phyloP scores from a whole-genome alignment of 2,888 invertebrate species.

The Amphiduros pacificus region DNA sequence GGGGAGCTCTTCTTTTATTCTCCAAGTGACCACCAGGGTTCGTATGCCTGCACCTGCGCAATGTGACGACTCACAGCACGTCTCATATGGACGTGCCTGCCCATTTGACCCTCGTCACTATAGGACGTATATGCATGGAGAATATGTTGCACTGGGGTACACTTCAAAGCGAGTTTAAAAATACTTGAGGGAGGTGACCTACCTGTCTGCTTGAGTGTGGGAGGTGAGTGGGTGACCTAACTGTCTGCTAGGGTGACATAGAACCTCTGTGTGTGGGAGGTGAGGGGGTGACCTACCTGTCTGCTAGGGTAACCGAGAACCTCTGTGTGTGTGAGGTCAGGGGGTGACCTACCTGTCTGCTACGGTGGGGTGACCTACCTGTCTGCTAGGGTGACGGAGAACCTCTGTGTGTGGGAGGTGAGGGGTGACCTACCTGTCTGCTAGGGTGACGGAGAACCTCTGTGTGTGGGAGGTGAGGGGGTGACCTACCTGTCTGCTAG shows the following conservation, averaged over 20 bases:
- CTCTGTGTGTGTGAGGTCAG: no score
- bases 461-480: conserved; percentile 46
- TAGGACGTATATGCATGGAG: no score
- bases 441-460: conserved; percentile 42
- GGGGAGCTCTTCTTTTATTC: no score
- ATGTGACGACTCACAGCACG: no score
- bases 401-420: conserved; percentile 45
- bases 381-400: conserved; percentile 44
- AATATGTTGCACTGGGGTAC: no score
- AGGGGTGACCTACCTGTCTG: conserved; percentile 45
- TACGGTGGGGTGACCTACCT: conserved; percentile 41
- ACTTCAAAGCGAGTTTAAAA: no score
- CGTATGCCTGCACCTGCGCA: no score
- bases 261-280: no score
- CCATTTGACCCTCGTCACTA: no score
- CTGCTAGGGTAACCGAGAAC: conserved; percentile 43
- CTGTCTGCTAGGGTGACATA: conserved; percentile 43
- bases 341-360: conserved; percentile 48
- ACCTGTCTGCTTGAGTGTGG: conserved; percentile 39
- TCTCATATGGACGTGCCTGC: no score
- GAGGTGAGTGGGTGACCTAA: conserved; percentile 42
- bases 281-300: conserved; percentile 47
- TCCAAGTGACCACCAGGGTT: no score
- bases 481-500: conserved; percentile 46
- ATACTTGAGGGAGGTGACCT: conserved; percentile 33